Conservation (phyloP, 1,140 invertebrate species). For the Rhagoletis pomonella region DNA sequence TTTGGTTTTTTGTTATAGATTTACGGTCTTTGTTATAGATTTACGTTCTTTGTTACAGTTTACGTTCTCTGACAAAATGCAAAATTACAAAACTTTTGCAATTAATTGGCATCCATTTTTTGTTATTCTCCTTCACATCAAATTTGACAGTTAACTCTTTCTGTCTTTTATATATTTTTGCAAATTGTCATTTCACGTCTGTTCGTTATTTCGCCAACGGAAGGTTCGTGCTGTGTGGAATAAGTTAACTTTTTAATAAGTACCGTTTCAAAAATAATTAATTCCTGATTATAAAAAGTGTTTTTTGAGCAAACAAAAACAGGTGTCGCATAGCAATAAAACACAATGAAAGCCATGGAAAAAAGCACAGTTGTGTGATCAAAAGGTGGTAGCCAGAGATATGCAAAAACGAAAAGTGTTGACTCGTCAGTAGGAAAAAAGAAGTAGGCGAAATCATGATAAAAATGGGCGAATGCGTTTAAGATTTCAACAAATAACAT, state of each 20-base stretch:
- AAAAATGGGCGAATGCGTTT: slow-evolving; percentile 34
- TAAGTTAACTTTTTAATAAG: not conserved
- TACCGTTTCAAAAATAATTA: not conserved
- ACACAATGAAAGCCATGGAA: not conserved
- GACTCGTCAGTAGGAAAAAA: slow-evolving; percentile 43
- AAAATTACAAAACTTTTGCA: not conserved
- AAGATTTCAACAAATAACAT: slow-evolving; percentile 9
- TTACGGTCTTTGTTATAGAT: too few species aligned
- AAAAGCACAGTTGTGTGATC: slow-evolving; percentile 29
- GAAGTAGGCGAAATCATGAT: not conserved
- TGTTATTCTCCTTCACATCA: not conserved
- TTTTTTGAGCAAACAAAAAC: not conserved
- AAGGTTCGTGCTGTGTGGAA: not conserved
- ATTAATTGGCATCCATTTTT: not conserved
- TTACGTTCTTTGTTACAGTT: too few species aligned
- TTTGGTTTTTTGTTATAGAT: too few species aligned
- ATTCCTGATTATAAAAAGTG: not conserved
- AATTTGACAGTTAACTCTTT: slow-evolving; percentile 7
- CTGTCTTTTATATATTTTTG: not conserved
- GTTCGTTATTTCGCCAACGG: slow-evolving; percentile 8
- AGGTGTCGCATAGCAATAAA: not conserved
- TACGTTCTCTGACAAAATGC: too few species aligned
- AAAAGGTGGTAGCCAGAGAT: slow-evolving; percentile 2
- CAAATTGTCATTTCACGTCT: slow-evolving; percentile 2
- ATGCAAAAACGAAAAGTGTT: slow-evolving; percentile 34